phyloP scores from a whole-genome alignment of 2,113 vertebrate species.

The Triplophysa siluroides region DNA sequence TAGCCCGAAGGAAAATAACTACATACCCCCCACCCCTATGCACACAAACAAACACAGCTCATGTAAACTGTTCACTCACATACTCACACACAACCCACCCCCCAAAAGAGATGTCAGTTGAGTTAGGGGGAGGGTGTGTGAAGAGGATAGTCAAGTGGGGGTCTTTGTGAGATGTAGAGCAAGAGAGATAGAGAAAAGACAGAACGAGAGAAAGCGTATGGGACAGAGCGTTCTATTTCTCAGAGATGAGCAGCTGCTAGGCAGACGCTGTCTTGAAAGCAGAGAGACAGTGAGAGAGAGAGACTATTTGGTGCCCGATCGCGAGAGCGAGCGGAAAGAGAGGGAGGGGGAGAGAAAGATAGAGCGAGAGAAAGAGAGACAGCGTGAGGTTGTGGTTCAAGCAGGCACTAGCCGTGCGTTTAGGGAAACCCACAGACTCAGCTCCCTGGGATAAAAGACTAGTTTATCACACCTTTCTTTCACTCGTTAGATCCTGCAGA shows the following conservation, averaged over 20 bases:
- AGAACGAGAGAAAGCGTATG: conserved; percentile 36
- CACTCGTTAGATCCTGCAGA: background rate
- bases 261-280: conserved; percentile 69
- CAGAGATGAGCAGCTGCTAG: conserved; percentile 72
- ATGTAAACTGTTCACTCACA: conserved; percentile 40
- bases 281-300: conserved; percentile 56
- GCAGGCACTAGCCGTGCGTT: conserved; percentile 66
- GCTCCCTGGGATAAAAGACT: conserved; percentile 71
- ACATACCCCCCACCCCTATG: conserved; percentile 38
- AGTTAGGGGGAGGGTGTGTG: conserved; percentile 70
- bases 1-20: conserved; percentile 34
- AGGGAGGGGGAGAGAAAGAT: conserved; percentile 60
- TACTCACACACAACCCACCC: conserved; percentile 30
- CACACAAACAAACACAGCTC: conserved; percentile 44
- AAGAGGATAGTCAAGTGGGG: conserved; percentile 64
- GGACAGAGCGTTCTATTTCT: conserved; percentile 74
- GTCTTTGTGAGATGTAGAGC: conserved; percentile 57
- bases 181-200: conserved; percentile 40
- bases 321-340: conserved; percentile 32
- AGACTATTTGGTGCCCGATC: conserved; percentile 36
- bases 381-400: conserved; percentile 52
- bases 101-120: conserved; percentile 70
- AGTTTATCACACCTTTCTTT: conserved; percentile 42
- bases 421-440: conserved; percentile 73
- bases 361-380: conserved; percentile 52